These are phyloP conservation scores for Petrolisthes cinctipes DNA, from an alignment of 2,888 invertebrate species.

Conservation along the genomic window DNA sequence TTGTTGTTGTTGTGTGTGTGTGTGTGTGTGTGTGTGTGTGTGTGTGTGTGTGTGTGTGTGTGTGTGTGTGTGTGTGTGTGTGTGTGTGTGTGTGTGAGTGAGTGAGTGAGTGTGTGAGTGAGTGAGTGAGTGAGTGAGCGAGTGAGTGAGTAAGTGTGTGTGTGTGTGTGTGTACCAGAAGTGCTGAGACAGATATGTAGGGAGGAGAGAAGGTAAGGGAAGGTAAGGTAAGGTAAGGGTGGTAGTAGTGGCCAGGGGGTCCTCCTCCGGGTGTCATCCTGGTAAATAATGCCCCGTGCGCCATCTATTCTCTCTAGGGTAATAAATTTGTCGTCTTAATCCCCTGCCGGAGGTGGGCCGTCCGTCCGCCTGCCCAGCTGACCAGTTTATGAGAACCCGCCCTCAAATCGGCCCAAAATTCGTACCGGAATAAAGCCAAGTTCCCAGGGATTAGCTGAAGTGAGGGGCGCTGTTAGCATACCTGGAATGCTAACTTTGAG, in stretches of 20 bases:
- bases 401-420: conserved; percentile 35
- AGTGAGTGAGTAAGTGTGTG: not conserved
- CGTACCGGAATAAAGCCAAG: conserved; percentile 29
- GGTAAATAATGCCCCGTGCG: conserved; percentile 35
- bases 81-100: conserved; percentile 3
- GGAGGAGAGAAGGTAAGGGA: not conserved
- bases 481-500: conserved; percentile 21
- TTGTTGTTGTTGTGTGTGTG: not conserved
- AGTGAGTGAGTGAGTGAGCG: not conserved
- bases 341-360: conserved; percentile 45
- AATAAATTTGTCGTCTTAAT: conserved; percentile 58
- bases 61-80: conserved; percentile 17
- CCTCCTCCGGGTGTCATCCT: not conserved
- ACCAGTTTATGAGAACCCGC: conserved; percentile 46
- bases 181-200: not conserved
- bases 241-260: not conserved
- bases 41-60: not conserved
- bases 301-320: conserved; percentile 36
- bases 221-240: not conserved
- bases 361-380: conserved; percentile 10
- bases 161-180: not conserved
- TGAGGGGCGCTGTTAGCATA: not conserved
- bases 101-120: not conserved
- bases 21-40: no score
- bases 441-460: conserved; percentile 34